Evolutionary conservation across 2,888 invertebrate species (phyloP).

Genomic region (Melangyna quadrimaculata): DNA sequence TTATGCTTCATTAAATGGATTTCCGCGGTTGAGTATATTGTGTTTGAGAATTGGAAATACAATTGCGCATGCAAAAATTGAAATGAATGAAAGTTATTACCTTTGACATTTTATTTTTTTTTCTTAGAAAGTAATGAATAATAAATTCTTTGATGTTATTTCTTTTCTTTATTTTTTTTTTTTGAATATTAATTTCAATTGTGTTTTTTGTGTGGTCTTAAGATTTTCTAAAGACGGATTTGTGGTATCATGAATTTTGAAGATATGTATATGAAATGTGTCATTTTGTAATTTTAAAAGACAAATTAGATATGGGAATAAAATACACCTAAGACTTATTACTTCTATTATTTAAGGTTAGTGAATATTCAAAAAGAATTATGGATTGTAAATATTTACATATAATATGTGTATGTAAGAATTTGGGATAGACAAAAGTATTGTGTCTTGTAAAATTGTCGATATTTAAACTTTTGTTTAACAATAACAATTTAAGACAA

Average conservation of each 20-base stretch:
- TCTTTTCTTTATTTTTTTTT: neutral
- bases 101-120: slow-evolving; percentile 53
- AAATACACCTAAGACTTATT: neutral
- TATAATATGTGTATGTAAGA: no score
- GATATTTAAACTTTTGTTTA: no score
- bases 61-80: slow-evolving; percentile 52
- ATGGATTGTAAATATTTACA: no score
- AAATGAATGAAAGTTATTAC: slow-evolving; percentile 41
- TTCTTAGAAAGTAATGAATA: slow-evolving; percentile 31
- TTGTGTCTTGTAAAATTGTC: no score
- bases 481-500: no score
- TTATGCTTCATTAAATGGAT: slow-evolving; percentile 60
- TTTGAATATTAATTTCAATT: slow-evolving; percentile 26
- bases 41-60: slow-evolving; percentile 26
- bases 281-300: neutral
- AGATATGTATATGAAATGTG: neutral
- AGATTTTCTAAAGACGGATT: neutral
- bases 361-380: no score
- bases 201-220: slow-evolving; percentile 9
- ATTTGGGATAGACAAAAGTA: no score
- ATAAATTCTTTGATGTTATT: slow-evolving; percentile 51
- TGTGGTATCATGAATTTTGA: neutral
- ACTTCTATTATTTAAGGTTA: no score
- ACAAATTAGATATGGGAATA: neutral
- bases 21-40: slow-evolving; percentile 46